phyloP scores from a whole-genome alignment of 2,888 invertebrate genomes.

The Sphaerophoria taeniata region DNA sequence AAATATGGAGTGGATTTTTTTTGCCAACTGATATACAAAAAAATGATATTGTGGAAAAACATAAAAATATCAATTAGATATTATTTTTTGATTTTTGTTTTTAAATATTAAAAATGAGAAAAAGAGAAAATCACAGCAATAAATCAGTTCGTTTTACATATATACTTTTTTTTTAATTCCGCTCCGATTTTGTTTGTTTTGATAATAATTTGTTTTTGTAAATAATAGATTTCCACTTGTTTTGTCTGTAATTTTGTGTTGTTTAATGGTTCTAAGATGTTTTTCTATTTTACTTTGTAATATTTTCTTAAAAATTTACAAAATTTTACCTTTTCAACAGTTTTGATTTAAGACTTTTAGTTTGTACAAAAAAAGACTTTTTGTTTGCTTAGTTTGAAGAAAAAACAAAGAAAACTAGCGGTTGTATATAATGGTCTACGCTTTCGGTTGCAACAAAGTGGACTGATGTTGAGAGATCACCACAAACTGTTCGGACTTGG shows the following conservation, averaged over 20 bases:
- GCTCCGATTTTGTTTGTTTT: constrained; percentile 71
- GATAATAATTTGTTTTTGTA: constrained; percentile 39
- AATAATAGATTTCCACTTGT: constrained; percentile 66
- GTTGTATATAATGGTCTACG: constrained; percentile 32
- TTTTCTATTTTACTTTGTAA: constrained; percentile 41
- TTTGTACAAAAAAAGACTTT: constrained; percentile 53
- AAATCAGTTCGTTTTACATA: constrained; percentile 82
- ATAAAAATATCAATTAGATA: constrained; percentile 53
- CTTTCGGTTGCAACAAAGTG: constrained; percentile 28
- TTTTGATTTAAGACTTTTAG: constrained; percentile 40
- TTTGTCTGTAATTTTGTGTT: constrained; percentile 32
- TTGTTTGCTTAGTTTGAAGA: constrained; percentile 25
- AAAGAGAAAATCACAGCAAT: constrained; percentile 82
- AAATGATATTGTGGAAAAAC: constrained; percentile 60
- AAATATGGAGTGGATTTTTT: constrained; percentile 54
- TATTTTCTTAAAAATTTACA: constrained; percentile 51
- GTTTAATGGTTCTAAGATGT: constrained; percentile 46
- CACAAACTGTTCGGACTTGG: constrained; percentile 62
- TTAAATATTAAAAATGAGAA: constrained; percentile 67
- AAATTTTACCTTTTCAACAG: constrained; percentile 29
- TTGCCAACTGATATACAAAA: constrained; percentile 54
- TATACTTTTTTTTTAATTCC: constrained; percentile 75
- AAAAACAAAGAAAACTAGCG: constrained; percentile 46
- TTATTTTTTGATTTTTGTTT: constrained; percentile 58
- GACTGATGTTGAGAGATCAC: constrained; percentile 44